These are phyloP conservation scores for Mesaphorura yosii DNA, from an alignment of 1,140 invertebrate genomes.

Conservation along the genomic window DNA sequence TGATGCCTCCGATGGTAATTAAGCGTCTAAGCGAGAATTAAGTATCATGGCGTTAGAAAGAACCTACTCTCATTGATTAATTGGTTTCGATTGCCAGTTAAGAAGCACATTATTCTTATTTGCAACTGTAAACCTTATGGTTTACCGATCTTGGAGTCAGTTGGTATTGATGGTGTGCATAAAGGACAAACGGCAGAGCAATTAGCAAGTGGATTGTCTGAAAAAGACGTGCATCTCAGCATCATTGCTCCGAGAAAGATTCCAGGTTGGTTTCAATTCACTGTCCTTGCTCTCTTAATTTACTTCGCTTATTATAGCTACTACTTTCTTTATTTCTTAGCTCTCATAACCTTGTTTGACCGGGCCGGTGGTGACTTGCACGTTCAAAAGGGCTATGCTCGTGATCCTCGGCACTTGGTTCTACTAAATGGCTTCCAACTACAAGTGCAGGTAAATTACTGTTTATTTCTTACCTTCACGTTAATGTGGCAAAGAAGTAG, in stretches of 20 bases:
- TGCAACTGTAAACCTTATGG: conserved; percentile 89
- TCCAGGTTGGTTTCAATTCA: conserved; percentile 37
- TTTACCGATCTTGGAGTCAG: conserved; percentile 66
- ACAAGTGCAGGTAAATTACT: conserved; percentile 7
- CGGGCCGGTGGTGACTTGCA: conserved; percentile 73
- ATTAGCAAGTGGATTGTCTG: conserved; percentile 55
- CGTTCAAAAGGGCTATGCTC: conserved; percentile 79
- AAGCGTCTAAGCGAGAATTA: not conserved
- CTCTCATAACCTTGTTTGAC: conserved; percentile 63
- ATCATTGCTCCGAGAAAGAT: conserved; percentile 80
- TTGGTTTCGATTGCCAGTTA: no score
- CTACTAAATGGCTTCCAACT: conserved; percentile 53
- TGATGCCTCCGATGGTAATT: conserved; percentile 10
- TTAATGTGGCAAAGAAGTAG: not conserved
- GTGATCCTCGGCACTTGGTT: conserved; percentile 72
- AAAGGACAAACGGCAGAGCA: conserved; percentile 61
- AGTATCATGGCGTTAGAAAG: not conserved
- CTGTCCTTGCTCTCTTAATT: not conserved
- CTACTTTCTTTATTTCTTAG: conserved; percentile 24
- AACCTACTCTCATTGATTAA: not conserved
- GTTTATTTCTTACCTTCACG: not conserved
- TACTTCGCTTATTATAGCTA: not conserved
- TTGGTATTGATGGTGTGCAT: conserved; percentile 42
- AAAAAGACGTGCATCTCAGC: conserved; percentile 57
- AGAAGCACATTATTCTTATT: conserved; percentile 74